phyloP scores from a whole-genome alignment of 2,113 vertebrate species.

The Callorhinus ursinus region DNA sequence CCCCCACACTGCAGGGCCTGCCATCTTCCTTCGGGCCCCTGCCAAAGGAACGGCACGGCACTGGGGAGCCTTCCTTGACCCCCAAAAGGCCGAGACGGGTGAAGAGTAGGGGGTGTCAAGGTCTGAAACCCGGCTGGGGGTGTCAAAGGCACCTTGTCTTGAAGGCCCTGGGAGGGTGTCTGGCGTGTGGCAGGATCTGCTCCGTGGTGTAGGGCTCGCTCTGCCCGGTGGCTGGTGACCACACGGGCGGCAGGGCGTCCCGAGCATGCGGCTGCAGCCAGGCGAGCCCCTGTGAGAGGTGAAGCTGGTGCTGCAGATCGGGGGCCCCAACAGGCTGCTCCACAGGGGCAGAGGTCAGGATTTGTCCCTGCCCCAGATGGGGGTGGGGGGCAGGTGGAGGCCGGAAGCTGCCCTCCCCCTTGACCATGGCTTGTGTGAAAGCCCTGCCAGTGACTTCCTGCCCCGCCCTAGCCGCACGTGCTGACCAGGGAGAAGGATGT shows the following conservation, averaged over 20 bases:
- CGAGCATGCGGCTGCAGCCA: fast-evolving
- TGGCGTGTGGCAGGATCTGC: background rate
- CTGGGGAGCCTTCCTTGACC: background rate
- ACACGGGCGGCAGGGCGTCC: fast-evolving
- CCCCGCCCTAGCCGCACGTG: background rate
- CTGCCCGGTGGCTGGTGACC: background rate
- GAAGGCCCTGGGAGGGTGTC: background rate
- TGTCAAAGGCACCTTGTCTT: fast-evolving
- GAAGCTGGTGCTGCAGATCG: too few species aligned
- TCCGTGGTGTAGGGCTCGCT: background rate
- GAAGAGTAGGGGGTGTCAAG: background rate
- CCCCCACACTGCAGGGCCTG: fast-evolving
- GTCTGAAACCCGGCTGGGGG: background rate
- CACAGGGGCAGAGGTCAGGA: too few species aligned
- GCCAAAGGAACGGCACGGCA: fast-evolving
- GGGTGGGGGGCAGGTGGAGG: background rate
- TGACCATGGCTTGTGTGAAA: background rate
- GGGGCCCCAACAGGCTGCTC: background rate
- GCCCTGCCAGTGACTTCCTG: slow-evolving; percentile 47
- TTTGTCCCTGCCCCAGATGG: background rate
- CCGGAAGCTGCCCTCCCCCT: slow-evolving; percentile 37
- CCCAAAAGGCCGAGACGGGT: background rate
- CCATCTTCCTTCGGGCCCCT: fast-evolving
- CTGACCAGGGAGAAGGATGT: background rate
- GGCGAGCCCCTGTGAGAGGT: background rate